Conservation (phyloP, 2,113 vertebrate genomes). For the Arizona elegans region DNA sequence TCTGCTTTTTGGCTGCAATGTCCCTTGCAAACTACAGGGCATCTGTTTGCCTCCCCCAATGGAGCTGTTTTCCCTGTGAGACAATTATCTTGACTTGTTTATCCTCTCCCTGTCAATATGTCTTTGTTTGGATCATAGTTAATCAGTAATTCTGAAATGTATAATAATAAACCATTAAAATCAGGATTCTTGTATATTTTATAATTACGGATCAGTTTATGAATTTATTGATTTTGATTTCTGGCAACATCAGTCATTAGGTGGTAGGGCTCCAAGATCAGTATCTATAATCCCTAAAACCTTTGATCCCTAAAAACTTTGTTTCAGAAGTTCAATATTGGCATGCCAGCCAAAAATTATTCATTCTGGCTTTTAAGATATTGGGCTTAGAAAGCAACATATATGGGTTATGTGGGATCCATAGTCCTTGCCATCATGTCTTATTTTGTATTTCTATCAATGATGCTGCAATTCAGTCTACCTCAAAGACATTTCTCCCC, state of each 20-base stretch:
- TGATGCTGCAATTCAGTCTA: neutral
- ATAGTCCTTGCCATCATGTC: neutral
- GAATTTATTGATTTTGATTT: neutral
- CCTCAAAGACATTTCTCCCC: neutral
- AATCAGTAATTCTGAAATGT: neutral
- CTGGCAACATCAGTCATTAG: neutral
- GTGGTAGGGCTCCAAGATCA: neutral
- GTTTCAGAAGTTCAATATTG: neutral
- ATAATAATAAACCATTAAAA: neutral
- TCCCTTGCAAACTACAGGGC: neutral
- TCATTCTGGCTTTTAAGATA: neutral
- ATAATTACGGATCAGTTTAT: neutral
- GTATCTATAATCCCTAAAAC: too few species aligned
- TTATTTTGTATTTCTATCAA: neutral
- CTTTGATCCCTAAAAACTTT: neutral
- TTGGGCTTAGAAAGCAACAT: neutral
- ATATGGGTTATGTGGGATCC: neutral
- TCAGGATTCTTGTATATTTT: neutral
- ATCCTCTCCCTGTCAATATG: neutral
- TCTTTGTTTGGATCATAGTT: neutral
- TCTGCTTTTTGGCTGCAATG: neutral
- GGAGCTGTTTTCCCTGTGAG: neutral
- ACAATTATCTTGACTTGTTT: neutral
- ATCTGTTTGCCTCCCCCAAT: neutral
- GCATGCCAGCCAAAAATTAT: neutral